Percentiles rank a stretch among this genome's conserved stretches.
These are phyloP conservation scores for Eupithecia inturbata DNA, from an alignment of 2,888 invertebrate species.

Conservation along the genomic window DNA sequence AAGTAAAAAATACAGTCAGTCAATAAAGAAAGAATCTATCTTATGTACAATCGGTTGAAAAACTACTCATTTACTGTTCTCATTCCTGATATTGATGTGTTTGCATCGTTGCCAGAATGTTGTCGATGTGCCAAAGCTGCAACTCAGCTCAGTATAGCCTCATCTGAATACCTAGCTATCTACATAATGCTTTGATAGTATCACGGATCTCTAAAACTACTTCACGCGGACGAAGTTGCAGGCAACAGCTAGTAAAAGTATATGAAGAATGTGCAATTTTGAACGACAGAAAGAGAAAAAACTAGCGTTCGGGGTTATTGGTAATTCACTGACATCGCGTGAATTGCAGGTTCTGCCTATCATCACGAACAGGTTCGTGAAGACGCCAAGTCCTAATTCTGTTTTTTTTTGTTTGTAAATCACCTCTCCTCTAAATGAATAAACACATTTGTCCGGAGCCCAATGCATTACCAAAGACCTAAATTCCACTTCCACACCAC, in stretches of 20 bases:
- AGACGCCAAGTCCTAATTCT: too few species aligned
- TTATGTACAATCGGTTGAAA: neutral
- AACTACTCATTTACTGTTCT: slow-evolving; percentile 3
- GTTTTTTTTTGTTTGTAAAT: too few species aligned
- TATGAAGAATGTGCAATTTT: too few species aligned
- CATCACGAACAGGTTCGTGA: too few species aligned
- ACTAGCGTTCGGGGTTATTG: too few species aligned
- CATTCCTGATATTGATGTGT: slow-evolving; percentile 5
- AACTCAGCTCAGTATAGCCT: slow-evolving; percentile 1
- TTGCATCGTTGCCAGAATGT: slow-evolving; percentile 9
- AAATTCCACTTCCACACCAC: too few species aligned
- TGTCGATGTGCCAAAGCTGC: slow-evolving; percentile 10
- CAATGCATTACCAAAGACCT: too few species aligned
- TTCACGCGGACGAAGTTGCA: neutral
- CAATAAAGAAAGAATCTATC: neutral
- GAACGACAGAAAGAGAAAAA: too few species aligned
- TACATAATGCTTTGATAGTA: neutral
- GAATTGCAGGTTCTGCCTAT: too few species aligned
- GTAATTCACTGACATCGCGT: too few species aligned
- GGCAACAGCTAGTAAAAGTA: neutral
- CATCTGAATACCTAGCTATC: slow-evolving; percentile 1
- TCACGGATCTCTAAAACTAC: neutral
- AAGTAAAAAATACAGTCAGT: neutral
- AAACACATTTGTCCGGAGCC: too few species aligned
- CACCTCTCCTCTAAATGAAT: too few species aligned